Evolutionary conservation across 2,888 invertebrate species (phyloP), one percentile per base, ranked within the genome.

Genomic region (Papilio demoleus): DNA sequence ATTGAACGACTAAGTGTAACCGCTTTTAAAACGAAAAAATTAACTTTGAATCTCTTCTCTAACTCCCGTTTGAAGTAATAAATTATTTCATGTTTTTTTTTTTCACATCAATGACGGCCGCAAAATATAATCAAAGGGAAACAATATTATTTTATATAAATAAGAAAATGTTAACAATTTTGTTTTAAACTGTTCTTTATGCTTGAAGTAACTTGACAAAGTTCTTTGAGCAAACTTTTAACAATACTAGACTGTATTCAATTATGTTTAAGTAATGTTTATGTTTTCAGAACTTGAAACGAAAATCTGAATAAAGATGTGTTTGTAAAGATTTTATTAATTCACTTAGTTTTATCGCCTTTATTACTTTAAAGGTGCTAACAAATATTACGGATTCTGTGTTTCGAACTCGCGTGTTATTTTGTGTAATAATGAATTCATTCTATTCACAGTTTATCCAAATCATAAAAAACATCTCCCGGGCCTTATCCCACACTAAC

Each of bases 1-100:
- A 74, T 66, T 69, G 71, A 72, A 61, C 68, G 64, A 59, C 61
- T 71, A 45, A 38, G 42, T 59, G 47, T 61, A 56, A 69, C 61
- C 60, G 65, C 61, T 56, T 59, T 24, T 65, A 65, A 65, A 69
- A 65, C 61, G 56, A 45, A 24, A 62, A 56, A 62, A 61, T 56
- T 45, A 65, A 65, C 61, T 61, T 64, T 2, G 0, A 12, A 12
- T 27, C 22, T 47, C 40, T 38, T 27, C 22, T 24, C 12, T 22
- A 47, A 22, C 6, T 45, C 27, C n/a, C 14, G 9, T 31, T 56
- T 56, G 31, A 56, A 56, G 53, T 56, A 56, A n/a, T 9, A 56
- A 31, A 56, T 56, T 31, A 9, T 31, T 53, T 53, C 8, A 53
- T 53, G 53, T n/a, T n/a, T n/a, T 31, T 31, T 56, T 53, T 27